These are phyloP conservation scores for Alentia gelatinosa DNA, from an alignment of 2,888 invertebrate genomes.

Conservation along the genomic window DNA sequence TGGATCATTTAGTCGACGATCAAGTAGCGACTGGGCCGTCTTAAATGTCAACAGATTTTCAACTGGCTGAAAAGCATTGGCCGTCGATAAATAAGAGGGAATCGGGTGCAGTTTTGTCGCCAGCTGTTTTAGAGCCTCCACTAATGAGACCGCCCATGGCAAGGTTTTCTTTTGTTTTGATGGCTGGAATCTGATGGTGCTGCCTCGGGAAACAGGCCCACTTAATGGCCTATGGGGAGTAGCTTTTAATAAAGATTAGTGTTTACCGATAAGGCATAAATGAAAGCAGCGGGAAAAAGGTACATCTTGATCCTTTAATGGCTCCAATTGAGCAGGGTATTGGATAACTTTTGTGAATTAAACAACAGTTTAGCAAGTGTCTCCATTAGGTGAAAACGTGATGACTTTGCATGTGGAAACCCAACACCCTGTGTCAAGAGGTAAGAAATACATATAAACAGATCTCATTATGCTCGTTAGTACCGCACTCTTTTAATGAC, in stretches of 20 bases:
- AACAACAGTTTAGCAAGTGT: conserved; percentile 40
- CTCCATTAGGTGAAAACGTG: not conserved
- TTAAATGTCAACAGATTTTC: conserved; percentile 47
- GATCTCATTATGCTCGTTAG: not conserved
- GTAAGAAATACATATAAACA: conserved; percentile 16
- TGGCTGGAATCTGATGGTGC: conserved; percentile 12
- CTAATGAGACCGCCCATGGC: conserved; percentile 26
- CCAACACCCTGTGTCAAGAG: not conserved
- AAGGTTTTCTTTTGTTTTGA: conserved; percentile 17
- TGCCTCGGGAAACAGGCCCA: not conserved
- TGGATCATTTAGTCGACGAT: conserved; percentile 49
- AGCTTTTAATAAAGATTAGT: conserved; percentile 16
- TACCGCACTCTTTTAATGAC: not conserved
- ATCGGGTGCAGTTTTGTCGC: conserved; percentile 23
- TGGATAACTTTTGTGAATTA: conserved; percentile 35
- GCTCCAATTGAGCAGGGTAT: conserved; percentile 10
- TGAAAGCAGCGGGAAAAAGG: not conserved
- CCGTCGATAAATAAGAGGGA: conserved; percentile 21
- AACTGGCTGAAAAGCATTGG: conserved; percentile 31
- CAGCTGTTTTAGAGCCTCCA: conserved; percentile 3
- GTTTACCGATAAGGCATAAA: conserved; percentile 26
- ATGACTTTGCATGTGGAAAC: not conserved
- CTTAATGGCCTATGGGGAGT: conserved; percentile 11
- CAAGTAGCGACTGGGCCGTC: conserved; percentile 40
- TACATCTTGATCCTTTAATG: conserved; percentile 5